A percentile compares a stretch with the other conserved stretches of the same genome.
These are phyloP conservation scores for Sisor rabdophorus DNA, from an alignment of 2,113 vertebrate species.

Conservation along the genomic window DNA sequence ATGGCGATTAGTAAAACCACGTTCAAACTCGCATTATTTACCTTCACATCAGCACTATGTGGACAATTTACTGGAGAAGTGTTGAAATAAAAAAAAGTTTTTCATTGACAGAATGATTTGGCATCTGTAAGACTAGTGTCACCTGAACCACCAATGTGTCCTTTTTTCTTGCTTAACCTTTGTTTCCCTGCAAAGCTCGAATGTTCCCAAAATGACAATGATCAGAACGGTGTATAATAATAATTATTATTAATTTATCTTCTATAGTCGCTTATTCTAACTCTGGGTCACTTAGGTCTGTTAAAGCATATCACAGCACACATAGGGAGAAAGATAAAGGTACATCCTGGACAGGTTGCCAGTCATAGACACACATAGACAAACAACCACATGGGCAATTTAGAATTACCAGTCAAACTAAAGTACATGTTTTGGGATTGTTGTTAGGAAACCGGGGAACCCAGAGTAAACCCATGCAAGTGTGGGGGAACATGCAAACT, in stretches of 20 bases:
- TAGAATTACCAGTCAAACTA: no score
- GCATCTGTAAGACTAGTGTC: slow-evolving; percentile 47
- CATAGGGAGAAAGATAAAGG: no score
- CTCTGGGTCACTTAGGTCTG: no score
- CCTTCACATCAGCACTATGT: slow-evolving; percentile 41
- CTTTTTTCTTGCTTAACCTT: slow-evolving; percentile 36
- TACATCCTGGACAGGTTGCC: no score
- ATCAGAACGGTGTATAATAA: not conserved
- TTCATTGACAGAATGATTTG: slow-evolving; percentile 44
- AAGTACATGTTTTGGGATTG: no score
- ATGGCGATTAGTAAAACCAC: slow-evolving; percentile 15
- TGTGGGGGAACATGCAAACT: no score
- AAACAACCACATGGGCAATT: no score
- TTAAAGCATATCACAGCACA: no score
- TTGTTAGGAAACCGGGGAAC: no score
- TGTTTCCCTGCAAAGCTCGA: slow-evolving; percentile 29
- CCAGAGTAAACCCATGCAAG: no score
- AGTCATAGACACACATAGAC: no score
- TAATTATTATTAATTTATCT: slow-evolving; percentile 1
- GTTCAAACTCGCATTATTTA: slow-evolving; percentile 46
- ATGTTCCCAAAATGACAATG: not conserved
- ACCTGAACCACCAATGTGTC: slow-evolving; percentile 42
- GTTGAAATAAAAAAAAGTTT: slow-evolving; percentile 51
- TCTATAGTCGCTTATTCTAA: no score
- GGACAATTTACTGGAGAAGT: slow-evolving; percentile 48